phyloP scores from a whole-genome alignment of 2,888 invertebrate genomes.

The Sepiola atlantica region DNA sequence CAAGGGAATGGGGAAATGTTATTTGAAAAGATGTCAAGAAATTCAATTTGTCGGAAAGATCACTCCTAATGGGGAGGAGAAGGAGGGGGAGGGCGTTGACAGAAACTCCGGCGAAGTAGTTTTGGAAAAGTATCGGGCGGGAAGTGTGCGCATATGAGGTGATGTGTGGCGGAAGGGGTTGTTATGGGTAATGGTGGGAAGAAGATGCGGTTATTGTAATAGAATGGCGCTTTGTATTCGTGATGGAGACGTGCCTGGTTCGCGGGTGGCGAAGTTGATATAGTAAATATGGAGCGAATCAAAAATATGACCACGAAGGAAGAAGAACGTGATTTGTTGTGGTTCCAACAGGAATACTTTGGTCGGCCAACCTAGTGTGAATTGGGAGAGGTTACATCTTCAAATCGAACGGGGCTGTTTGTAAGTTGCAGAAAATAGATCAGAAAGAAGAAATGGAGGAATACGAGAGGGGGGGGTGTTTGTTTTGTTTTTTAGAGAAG shows the following conservation, averaged over 20 bases:
- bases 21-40: constrained; percentile 32
- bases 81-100: not conserved
- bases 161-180: not conserved
- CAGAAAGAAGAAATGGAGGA: not conserved
- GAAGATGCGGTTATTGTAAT: not conserved
- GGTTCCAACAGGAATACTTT: not conserved
- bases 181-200: not conserved
- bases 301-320: constrained; percentile 20
- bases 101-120: constrained; percentile 9
- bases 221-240: not conserved
- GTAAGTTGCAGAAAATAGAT: not conserved
- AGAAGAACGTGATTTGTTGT: not conserved
- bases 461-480: not conserved
- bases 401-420: not conserved
- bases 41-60: constrained; percentile 32
- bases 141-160: no score
- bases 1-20: not conserved
- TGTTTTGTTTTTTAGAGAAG: not conserved
- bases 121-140: not conserved
- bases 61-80: not conserved
- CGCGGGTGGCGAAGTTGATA: not conserved
- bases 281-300: not conserved
- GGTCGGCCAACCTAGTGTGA: not conserved
- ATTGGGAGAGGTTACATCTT: not conserved
- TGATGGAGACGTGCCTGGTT: not conserved